phyloP scores from a whole-genome alignment of 2,888 invertebrate species.

The Plutella xylostella region DNA sequence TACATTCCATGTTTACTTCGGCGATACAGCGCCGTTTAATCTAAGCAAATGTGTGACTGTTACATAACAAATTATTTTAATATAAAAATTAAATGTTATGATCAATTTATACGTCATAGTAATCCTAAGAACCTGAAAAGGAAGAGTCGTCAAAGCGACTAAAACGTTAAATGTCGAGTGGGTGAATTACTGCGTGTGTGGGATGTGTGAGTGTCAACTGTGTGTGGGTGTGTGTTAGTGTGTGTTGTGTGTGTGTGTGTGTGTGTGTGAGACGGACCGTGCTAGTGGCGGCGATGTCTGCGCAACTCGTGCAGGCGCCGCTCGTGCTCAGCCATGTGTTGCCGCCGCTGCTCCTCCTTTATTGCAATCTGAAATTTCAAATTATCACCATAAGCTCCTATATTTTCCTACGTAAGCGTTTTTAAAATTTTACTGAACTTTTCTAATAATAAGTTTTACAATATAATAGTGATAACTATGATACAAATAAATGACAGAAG shows the following conservation, averaged over 20 bases:
- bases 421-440: no score
- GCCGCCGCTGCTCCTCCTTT: slow-evolving; percentile 88
- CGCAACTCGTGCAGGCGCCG: slow-evolving; percentile 80
- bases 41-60: slow-evolving; percentile 11
- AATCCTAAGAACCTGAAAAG: slow-evolving; percentile 37
- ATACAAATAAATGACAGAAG: no score
- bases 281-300: slow-evolving; percentile 65
- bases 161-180: slow-evolving; percentile 14
- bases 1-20: neutral
- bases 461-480: no score
- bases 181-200: slow-evolving; percentile 14
- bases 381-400: no score
- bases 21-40: neutral
- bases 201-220: slow-evolving; percentile 15
- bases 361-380: slow-evolving; percentile 89
- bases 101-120: neutral
- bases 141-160: slow-evolving; percentile 20
- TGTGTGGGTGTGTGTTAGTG: slow-evolving; percentile 7
- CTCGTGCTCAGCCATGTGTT: slow-evolving; percentile 90
- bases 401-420: no score
- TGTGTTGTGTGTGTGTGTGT: slow-evolving; percentile 12
- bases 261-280: slow-evolving; percentile 51
- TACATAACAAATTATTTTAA: no score
- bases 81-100: neutral
- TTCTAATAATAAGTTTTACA: no score